A percentile compares a stretch with the other conserved stretches of the same genome.
Evolutionary conservation across 1,140 invertebrate species (phyloP).

Genomic region (Galleria mellonella): DNA sequence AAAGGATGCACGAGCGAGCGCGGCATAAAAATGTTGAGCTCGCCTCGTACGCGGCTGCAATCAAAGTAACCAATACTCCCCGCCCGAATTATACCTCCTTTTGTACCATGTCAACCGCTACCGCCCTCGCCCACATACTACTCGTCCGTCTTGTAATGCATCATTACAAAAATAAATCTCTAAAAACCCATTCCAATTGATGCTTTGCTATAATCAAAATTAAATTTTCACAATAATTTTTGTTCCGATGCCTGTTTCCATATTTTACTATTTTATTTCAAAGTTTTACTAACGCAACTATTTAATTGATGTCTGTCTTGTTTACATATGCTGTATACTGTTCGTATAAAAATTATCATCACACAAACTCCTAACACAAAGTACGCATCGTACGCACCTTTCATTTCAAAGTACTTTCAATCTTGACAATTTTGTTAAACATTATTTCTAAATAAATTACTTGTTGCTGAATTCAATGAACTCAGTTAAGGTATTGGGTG

Average conservation of each 20-base stretch:
- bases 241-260: too few relatives aligned
- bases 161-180: constrained; percentile 37
- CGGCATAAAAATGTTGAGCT: not conserved
- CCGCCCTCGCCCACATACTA: not conserved
- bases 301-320: too few relatives aligned
- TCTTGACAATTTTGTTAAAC: constrained; percentile 17
- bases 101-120: too few relatives aligned
- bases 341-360: constrained; percentile 15
- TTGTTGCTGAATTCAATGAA: constrained; percentile 38
- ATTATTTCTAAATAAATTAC: constrained; percentile 39
- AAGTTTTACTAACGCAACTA: too few relatives aligned
- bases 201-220: not conserved
- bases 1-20: constrained; percentile 5
- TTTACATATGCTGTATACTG: constrained; percentile 3
- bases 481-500: constrained; percentile 29
- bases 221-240: not conserved
- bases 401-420: constrained; percentile 4
- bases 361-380: constrained; percentile 18
- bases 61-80: too few relatives aligned
- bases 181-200: constrained; percentile 22
- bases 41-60: too few relatives aligned
- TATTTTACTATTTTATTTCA: too few relatives aligned
- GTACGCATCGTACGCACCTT: constrained; percentile 10
- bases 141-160: constrained; percentile 17
- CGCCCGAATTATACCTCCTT: too few relatives aligned